Percentiles rank a stretch among this genome's conserved stretches.
These are phyloP conservation scores for Cochlearius cochlearius DNA, from an alignment of 2,113 vertebrate species.

Conservation along the genomic window DNA sequence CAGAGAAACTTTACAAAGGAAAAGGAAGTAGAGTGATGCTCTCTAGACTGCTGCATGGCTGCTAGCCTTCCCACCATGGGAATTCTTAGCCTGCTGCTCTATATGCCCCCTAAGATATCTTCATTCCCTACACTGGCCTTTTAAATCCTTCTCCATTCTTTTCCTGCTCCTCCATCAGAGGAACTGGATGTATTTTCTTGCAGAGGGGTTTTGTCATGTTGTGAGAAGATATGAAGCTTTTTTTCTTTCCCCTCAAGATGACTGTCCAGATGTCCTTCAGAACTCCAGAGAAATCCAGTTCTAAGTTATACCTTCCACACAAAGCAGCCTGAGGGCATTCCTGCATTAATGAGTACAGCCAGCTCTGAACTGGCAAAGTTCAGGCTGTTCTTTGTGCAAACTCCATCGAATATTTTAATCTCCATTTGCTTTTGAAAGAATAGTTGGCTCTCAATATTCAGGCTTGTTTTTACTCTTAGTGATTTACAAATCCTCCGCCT, in stretches of 20 bases:
- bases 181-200: neutral
- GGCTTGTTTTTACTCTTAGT: neutral
- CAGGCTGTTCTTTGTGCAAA: conserved; percentile 59
- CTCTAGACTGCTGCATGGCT: neutral
- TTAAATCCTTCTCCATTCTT: neutral
- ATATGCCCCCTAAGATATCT: neutral
- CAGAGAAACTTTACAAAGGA: neutral
- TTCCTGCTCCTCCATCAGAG: neutral
- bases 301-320: neutral
- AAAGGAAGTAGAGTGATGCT: neutral
- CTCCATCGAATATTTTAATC: conserved; percentile 38
- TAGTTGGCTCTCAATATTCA: neutral
- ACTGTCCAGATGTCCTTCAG: neutral
- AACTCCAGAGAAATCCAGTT: neutral
- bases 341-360: conserved; percentile 46
- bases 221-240: neutral
- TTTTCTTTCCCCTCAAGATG: neutral
- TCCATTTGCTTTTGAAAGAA: conserved; percentile 28
- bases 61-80: neutral
- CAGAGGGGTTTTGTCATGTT: neutral
- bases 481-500: neutral
- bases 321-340: conserved; percentile 53
- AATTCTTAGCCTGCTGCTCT: neutral
- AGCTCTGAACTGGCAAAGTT: conserved; percentile 52
- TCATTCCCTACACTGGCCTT: neutral